phyloP scores from a whole-genome alignment of 92 coral and sea anemone species.

The Palythoa caribaeorum region DNA sequence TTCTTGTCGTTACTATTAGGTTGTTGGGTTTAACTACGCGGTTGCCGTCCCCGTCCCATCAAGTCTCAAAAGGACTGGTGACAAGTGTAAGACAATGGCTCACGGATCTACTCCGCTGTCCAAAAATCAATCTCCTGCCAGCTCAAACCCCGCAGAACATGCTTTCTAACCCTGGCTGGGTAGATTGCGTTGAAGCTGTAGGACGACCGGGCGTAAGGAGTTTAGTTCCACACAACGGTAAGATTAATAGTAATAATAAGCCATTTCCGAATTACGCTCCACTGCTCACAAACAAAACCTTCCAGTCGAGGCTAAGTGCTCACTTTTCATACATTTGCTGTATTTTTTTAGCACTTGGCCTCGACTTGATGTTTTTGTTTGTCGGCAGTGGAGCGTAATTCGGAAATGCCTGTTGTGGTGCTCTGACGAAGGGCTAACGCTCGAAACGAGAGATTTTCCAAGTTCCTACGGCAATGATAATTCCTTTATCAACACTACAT shows the following conservation, averaged over 20 bases:
- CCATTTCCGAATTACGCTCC: too few relatives aligned
- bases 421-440: too few relatives aligned
- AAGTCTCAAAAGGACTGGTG: constrained; percentile 33
- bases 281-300: too few relatives aligned
- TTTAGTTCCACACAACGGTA: constrained; percentile 63
- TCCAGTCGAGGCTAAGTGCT: too few relatives aligned
- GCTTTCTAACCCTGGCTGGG: constrained; percentile 85
- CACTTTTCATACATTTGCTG: too few relatives aligned
- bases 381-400: too few relatives aligned
- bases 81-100: constrained; percentile 57
- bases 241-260: not conserved
- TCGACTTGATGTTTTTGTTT: too few relatives aligned
- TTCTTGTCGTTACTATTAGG: not conserved
- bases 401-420: too few relatives aligned
- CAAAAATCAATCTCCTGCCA: constrained; percentile 70
- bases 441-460: too few relatives aligned
- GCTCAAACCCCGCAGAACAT: constrained; percentile 70
- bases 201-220: constrained; percentile 89
- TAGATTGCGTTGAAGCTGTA: constrained; percentile 77
- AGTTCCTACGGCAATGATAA: too few relatives aligned
- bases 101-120: constrained; percentile 56
- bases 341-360: too few relatives aligned
- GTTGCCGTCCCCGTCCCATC: constrained; percentile 64
- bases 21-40: constrained; percentile 73
- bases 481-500: too few relatives aligned